A percentile compares a stretch with the other conserved stretches of the same genome.
Conservation (phyloP, 2,113 vertebrate species). For the Uria aalge region DNA sequence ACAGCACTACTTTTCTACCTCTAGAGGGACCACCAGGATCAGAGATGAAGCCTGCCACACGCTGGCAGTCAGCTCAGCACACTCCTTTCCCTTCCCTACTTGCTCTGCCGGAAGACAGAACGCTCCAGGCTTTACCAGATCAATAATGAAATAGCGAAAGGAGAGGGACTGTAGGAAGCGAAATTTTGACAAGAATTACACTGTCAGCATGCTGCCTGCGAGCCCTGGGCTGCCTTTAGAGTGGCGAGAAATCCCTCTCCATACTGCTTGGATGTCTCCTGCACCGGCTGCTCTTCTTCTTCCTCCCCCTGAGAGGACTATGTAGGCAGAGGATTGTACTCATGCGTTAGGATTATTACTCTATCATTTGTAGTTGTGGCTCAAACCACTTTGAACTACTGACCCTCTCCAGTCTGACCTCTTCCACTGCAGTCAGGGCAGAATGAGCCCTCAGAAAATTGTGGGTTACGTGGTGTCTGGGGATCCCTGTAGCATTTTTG, state of each 20-base stretch:
- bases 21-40: slow-evolving; percentile 71
- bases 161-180: neutral
- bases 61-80: neutral
- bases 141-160: neutral
- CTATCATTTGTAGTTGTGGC: neutral
- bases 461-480: neutral
- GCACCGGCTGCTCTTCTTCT: neutral
- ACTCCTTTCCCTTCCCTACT: neutral
- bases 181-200: neutral
- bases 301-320: neutral
- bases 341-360: neutral
- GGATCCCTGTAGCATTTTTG: neutral
- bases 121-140: neutral
- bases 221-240: neutral
- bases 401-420: neutral
- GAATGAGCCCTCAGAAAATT: neutral
- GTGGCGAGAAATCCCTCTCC: neutral
- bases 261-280: neutral
- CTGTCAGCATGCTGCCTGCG: neutral
- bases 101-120: neutral
- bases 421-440: neutral
- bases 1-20: slow-evolving; percentile 22
- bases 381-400: neutral
- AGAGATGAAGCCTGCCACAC: neutral
- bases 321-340: neutral